Base-by-base conservation (phyloP, 2,797 vertebrate species). In the Sebastes glaucus region DNA sequence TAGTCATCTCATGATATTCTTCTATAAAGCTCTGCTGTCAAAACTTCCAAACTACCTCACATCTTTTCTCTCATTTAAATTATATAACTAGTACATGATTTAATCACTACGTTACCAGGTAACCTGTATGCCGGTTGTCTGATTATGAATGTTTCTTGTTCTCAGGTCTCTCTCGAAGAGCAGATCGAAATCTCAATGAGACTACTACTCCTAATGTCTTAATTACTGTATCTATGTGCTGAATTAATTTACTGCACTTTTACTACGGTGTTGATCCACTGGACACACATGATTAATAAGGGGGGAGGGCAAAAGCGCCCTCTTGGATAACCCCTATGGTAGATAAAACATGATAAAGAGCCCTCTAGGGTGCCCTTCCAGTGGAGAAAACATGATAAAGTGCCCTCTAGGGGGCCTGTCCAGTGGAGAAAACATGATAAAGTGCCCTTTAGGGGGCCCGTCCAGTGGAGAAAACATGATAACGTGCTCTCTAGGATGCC, bases 401-500 rank as follows among this genome's bases (percentile, higher is more conserved):
- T 11, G 32, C 32, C 3, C 32, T 33, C 1, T 33, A 4, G 32
- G 32, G 32, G 0, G 32, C 32, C 32, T 0, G 0, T 32, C 32
- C 32, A 32, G 9, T 32, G 8, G 32, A 28, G 28, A 32, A 32
- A 32, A 30, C 30, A 6, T 28, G 28, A 28, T 28, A 2, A 30
- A 7, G 28, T 7, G 28, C 28, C 6, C 30, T 32, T 2, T 32
- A 32, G 7, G 30, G 6, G 2, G 30, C 30, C 9, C 1, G 0
- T 32, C 30, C 30, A 33, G 32, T 33, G 32, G 32, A 10, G 32
- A 33, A 35, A 33, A 33, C 33, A 35, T 35, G 33, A 35, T 11
- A 0, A 35, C 1, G 11, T 35, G 33, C 33, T 0, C 33, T 11
- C 4, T 11, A 11, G 11, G 33, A 1, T 2, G 11, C 11, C 11